Conservation (phyloP, 2,797 vertebrate genomes). For the Carcharodon carcharias region DNA sequence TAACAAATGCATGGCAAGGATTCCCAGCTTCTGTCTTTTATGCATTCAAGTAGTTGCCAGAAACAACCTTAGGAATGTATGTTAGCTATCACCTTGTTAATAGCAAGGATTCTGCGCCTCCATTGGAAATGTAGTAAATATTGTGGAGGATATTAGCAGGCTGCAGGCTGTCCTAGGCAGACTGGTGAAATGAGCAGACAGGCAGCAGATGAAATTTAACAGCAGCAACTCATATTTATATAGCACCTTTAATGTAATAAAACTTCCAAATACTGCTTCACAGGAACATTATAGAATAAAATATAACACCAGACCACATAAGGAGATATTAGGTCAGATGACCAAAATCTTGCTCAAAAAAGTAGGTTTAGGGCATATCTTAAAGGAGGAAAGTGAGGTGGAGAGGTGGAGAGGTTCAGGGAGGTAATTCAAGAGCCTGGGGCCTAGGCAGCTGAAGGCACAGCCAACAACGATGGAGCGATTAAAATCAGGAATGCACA, state of each 20-base stretch:
- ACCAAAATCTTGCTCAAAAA: neutral
- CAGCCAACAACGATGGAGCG: too few species aligned
- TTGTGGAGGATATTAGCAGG: neutral
- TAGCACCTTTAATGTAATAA: neutral
- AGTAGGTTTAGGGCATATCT: too few species aligned
- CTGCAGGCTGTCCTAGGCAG: neutral
- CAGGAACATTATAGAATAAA: neutral
- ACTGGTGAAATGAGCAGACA: neutral
- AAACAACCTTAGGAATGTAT: neutral
- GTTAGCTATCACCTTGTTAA: neutral
- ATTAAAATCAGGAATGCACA: neutral
- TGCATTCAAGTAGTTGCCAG: neutral
- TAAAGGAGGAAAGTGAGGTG: too few species aligned
- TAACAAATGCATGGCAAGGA: neutral
- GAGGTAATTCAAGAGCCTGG: neutral
- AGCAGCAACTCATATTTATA: neutral
- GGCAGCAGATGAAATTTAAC: neutral
- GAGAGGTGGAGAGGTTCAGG: too few species aligned
- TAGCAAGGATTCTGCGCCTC: neutral
- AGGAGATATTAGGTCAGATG: too few species aligned
- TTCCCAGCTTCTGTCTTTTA: neutral
- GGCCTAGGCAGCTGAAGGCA: neutral
- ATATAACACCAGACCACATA: neutral
- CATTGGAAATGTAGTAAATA: neutral
- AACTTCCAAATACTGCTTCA: neutral